Percentiles rank a stretch among this genome's conserved stretches.
phyloP scores from a whole-genome alignment of 2,888 invertebrate genomes.

The Philaethria dido region DNA sequence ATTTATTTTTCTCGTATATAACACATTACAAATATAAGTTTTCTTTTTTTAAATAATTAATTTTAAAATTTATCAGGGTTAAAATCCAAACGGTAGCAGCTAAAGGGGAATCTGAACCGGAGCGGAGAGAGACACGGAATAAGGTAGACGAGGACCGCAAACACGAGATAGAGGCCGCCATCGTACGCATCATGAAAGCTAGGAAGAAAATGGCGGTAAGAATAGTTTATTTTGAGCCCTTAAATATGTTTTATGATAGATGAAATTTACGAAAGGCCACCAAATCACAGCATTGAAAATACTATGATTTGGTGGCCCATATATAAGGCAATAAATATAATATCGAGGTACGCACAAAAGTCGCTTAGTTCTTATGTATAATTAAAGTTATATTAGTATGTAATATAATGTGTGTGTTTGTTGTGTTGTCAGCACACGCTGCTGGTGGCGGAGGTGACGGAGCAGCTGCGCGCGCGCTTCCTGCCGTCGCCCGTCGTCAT shows the following conservation, averaged over 20 bases:
- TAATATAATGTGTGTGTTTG: not conserved
- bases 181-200: constrained; percentile 99
- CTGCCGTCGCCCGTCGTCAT: constrained; percentile 98
- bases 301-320: too few relatives aligned
- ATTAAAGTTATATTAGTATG: not conserved
- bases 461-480: constrained; percentile 98
- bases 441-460: constrained; percentile 98
- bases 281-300: too few relatives aligned
- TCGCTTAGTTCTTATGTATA: too few relatives aligned
- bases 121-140: constrained; percentile 97
- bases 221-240: constrained; percentile 14
- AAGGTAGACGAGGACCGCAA: constrained; percentile 99
- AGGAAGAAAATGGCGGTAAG: constrained; percentile 94
- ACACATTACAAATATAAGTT: too few relatives aligned
- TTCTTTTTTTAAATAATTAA: too few relatives aligned
- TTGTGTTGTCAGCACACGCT: constrained; percentile 89
- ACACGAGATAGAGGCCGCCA: constrained; percentile 99
- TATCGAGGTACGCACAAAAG: too few relatives aligned
- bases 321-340: too few relatives aligned
- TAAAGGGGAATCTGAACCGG: constrained; percentile 99
- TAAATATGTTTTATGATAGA: constrained; percentile 16
- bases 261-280: too few relatives aligned
- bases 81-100: constrained; percentile 97
- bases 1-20: too few relatives aligned
- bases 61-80: constrained; percentile 87